Base-by-base conservation (phyloP, 2,888 invertebrate genomes). In the Drosophila engyochracea region DNA sequence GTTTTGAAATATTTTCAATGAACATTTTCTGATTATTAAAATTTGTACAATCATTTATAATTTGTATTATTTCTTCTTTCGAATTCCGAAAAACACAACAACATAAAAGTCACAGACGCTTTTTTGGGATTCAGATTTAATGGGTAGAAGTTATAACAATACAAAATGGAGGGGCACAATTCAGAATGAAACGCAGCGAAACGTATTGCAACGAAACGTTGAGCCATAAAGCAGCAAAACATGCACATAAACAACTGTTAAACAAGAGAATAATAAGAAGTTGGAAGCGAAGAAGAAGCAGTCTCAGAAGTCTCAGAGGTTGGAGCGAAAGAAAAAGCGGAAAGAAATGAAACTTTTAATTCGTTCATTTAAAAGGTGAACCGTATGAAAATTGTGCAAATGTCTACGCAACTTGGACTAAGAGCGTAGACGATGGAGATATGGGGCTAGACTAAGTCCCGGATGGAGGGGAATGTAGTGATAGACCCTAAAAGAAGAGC, bases 331-430 rank as follows among this genome's bases (percentile, higher is more conserved):
- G 58, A 53, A 47, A 65, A 71, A 69, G 68, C 57, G 31, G 64
- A 69, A 78, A 68, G 73, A 74, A 84, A 77, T 73, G 74, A 85
- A 87, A 85, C 85, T 85, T 85, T 85, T 85, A 85, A 85, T 85
- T 85, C 79, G 88, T 83, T 88, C 81, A 85, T 85, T 87, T 85
- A 83, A 87, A 85, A 85, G 85, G 85, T 88, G 85, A 85, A 85
- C 83, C 79, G 88, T 80, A 88, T 88, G 85, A 83, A 85, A 88
- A 85, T 85, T 83, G 81, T 77, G 79, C 74, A 85, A 85, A 85
- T 76, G 70, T 80, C 10, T 70, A 72, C 76, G 73, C 74, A 79
- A 37, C 31, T 60, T 74, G 53, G 25, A 35, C 22, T 25, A 44
- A 14, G 9, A 19, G 33, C 4, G n/a, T 6, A 28, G 9, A 12